phyloP scores from a whole-genome alignment of 64 coral and sea anemone genomes.

The Anthopleura sola region DNA sequence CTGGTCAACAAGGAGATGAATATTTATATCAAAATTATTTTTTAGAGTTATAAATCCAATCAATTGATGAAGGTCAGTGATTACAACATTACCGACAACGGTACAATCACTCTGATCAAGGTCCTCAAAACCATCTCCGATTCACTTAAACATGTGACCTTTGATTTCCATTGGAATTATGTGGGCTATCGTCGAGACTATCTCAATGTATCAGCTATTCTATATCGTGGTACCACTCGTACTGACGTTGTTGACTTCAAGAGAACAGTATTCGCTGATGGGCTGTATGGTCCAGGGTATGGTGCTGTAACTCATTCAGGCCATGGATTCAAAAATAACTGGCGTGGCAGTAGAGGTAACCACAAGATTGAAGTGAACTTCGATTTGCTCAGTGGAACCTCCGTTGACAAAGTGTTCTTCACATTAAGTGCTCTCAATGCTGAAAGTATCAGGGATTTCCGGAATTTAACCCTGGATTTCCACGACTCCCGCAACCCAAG shows the following conservation, averaged over 20 bases:
- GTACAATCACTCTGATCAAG: slow-evolving; percentile 17
- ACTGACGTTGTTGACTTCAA: background rate
- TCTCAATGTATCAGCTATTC: background rate
- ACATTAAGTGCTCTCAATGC: slow-evolving; percentile 46
- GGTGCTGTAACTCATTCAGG: slow-evolving; percentile 38
- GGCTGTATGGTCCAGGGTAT: background rate
- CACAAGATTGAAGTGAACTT: slow-evolving; percentile 34
- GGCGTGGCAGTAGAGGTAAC: background rate
- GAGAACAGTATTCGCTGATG: background rate
- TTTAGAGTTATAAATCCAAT: slow-evolving; percentile 21
- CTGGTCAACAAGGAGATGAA: background rate
- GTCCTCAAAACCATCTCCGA: slow-evolving; percentile 20
- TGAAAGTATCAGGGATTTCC: slow-evolving; percentile 26
- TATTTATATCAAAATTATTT: background rate
- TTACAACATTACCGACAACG: background rate
- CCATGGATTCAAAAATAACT: slow-evolving; percentile 19
- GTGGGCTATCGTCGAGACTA: slow-evolving; percentile 9
- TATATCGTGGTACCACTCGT: background rate
- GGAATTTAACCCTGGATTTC: slow-evolving; percentile 10
- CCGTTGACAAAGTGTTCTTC: slow-evolving; percentile 48
- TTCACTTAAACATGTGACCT: background rate
- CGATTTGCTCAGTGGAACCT: background rate
- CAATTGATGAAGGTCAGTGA: slow-evolving; percentile 8
- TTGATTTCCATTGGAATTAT: slow-evolving; percentile 16
- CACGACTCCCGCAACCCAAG: slow-evolving; percentile 8